Base-by-base conservation (phyloP, 2,888 invertebrate species). In the Drosophila koepferae region DNA sequence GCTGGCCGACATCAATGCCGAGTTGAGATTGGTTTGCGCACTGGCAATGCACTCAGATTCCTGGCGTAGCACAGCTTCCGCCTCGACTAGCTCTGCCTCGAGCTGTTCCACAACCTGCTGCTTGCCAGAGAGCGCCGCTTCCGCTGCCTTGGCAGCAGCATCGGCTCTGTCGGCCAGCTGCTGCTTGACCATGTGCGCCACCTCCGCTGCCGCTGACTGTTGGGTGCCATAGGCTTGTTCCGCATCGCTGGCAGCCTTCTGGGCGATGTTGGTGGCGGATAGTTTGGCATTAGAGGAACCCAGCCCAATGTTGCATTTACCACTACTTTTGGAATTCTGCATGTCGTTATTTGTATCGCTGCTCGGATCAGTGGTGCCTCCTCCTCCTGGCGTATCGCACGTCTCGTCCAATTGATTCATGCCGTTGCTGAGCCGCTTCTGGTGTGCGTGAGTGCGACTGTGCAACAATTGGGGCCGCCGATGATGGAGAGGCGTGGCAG, bases 201-300 rank as follows among this genome's bases (percentile, higher is more conserved):
- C 95, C 81, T 96, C 96, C 0, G 96, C 96, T 95, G 96, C 96
- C 46, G 96, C 95, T 0, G 96, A 96, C 0, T 96, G 95, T 53
- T 91, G 90, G 1, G 96, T 81, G 9, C 87, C 86, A n/a, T 77
- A 89, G 1, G 91, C 91, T 9, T 83, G 80, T 41, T 86, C 90
- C 20, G 91, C 96, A 89, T 96, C 96, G 66, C 95, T 95, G 0
- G 96, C 96, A 0, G 96, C 96, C 81, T 96, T 96, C 87, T 95
- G 95, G 0, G 96, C 96, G 81, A 96, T 96, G 86, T 94, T 95
- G 0, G 95, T 94, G 0, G 95, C 95, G 74, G 94, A 94, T 88
- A 94, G 82, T 38, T 82, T 91, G 49, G 72, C 8, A 49, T 62
- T 74, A 2, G 59, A n/a, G 8, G 38, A 16, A 2, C 44, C 46